These are phyloP conservation scores for Petrocephalus sullivani DNA, from an alignment of 2,797 vertebrate species.

Conservation along the genomic window DNA sequence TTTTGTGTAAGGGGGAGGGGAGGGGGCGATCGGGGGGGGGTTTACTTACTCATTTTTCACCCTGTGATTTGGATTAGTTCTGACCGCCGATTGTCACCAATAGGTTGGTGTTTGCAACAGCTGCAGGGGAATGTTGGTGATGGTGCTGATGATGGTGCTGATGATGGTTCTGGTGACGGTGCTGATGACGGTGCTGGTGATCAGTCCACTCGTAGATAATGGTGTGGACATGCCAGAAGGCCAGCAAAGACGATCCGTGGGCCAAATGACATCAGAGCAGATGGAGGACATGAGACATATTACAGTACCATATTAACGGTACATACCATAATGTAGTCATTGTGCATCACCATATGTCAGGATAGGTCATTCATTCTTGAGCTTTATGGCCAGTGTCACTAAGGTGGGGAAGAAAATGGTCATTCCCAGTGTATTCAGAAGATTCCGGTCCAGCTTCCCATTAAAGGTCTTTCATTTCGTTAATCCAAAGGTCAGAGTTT, in stretches of 20 bases:
- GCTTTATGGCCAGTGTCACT: conserved; percentile 10
- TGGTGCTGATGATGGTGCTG: conserved; percentile 21
- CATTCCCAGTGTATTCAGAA: background rate
- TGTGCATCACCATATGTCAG: conserved; percentile 11
- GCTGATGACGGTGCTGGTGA: no score
- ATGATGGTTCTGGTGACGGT: no score
- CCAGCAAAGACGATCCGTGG: conserved; percentile 12
- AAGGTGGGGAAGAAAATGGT: background rate
- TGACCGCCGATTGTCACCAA: conserved; percentile 39
- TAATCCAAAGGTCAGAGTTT: background rate
- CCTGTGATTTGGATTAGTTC: conserved; percentile 52
- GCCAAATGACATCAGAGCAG: background rate
- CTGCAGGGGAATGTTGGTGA: conserved; percentile 45
- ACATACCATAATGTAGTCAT: background rate
- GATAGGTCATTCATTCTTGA: background rate
- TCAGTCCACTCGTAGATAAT: conserved; percentile 35
- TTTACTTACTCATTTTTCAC: conserved; percentile 38
- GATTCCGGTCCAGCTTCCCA: background rate
- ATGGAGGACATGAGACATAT: background rate
- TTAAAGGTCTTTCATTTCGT: background rate
- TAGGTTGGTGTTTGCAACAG: conserved; percentile 32
- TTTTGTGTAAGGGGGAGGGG: conserved; percentile 42
- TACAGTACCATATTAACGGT: background rate
- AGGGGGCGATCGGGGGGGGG: conserved; percentile 26
- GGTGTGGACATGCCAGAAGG: conserved; percentile 29